Evolutionary conservation across 2,888 invertebrate genomes (phyloP).

Genomic region (Cosmopolites sordidus): DNA sequence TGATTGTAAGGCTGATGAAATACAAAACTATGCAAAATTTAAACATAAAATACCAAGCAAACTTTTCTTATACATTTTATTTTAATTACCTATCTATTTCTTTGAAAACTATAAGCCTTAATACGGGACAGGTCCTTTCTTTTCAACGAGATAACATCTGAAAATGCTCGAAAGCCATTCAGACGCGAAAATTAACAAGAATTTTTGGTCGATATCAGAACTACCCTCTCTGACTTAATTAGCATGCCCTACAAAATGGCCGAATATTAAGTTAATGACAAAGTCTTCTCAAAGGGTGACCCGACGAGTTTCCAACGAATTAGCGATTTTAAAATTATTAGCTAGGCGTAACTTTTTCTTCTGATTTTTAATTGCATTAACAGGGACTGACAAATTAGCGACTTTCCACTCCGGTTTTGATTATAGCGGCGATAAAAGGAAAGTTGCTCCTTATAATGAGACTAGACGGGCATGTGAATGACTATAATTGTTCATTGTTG

Average conservation of each 20-base stretch:
- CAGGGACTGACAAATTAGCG: constrained; percentile 12
- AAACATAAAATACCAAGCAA: too few relatives aligned
- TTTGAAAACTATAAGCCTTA: too few relatives aligned
- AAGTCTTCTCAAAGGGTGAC: constrained; percentile 34
- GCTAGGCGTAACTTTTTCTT: constrained; percentile 17
- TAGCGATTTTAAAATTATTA: constrained; percentile 19
- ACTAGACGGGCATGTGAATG: not conserved
- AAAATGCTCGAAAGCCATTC: too few relatives aligned
- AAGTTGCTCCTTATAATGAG: constrained; percentile 5
- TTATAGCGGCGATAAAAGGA: constrained; percentile 7
- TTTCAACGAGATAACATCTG: too few relatives aligned
- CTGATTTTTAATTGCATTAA: constrained; percentile 17
- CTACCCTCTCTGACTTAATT: constrained; percentile 9
- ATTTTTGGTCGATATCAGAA: not conserved
- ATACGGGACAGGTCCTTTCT: too few relatives aligned
- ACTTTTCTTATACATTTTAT: too few relatives aligned
- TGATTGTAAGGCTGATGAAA: too few relatives aligned
- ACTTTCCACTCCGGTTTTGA: constrained; percentile 11
- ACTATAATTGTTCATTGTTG: not conserved
- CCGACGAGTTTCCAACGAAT: constrained; percentile 25
- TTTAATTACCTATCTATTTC: too few relatives aligned
- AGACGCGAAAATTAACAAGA: too few relatives aligned
- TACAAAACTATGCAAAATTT: too few relatives aligned
- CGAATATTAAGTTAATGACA: constrained; percentile 43
- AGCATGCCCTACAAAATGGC: constrained; percentile 34